phyloP scores from a whole-genome alignment of 2,113 vertebrate genomes.

The Rhabdornis inornatus region DNA sequence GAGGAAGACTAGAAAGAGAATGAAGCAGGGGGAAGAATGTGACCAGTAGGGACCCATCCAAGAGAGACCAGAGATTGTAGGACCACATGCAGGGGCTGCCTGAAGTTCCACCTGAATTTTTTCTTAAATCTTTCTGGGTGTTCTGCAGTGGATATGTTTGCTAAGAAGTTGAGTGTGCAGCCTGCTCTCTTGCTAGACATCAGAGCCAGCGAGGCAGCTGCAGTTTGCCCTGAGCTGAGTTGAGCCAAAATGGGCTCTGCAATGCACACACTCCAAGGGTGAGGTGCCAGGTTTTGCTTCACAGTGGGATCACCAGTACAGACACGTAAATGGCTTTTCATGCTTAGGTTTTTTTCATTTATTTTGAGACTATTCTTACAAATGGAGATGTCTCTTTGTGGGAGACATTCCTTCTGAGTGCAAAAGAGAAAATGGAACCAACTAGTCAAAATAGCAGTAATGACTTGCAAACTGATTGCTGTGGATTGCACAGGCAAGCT shows the following conservation, averaged over 20 bases:
- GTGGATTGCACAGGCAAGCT: accelerated
- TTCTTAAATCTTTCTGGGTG: background rate
- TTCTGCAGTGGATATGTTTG: background rate
- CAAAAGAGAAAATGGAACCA: background rate
- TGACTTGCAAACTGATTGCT: background rate
- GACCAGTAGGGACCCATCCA: accelerated
- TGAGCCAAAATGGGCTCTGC: background rate
- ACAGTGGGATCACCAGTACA: accelerated
- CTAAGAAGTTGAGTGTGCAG: background rate
- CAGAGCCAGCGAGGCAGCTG: background rate
- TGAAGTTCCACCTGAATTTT: background rate
- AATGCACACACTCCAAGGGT: background rate
- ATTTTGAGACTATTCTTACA: background rate
- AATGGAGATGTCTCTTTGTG: background rate
- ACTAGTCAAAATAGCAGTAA: background rate
- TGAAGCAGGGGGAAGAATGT: background rate
- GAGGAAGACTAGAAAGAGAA: background rate
- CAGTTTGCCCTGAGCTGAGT: background rate
- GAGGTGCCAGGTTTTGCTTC: background rate
- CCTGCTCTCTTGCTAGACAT: background rate
- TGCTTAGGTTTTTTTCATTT: background rate
- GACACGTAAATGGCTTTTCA: background rate
- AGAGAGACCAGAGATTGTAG: background rate
- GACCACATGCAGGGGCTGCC: accelerated
- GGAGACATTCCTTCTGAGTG: background rate